phyloP scores from a whole-genome alignment of 2,797 vertebrate species.

The Silurus aristotelis region DNA sequence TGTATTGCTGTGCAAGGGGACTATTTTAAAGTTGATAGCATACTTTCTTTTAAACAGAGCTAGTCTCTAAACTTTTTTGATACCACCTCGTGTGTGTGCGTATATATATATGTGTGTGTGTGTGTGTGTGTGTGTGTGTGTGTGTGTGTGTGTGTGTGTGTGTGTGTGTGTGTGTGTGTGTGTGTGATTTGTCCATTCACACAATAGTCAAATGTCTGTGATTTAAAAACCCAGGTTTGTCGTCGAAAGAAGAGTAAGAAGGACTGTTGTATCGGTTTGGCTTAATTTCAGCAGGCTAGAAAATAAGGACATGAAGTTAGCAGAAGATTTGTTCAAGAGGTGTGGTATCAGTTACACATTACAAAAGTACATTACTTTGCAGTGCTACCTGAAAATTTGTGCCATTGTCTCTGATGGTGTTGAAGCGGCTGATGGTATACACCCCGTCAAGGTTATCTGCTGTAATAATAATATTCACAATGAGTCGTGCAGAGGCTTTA shows the following conservation, averaged over 20 bases:
- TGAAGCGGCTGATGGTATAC: constrained; percentile 6
- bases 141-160: neutral
- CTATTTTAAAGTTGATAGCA: too few species aligned
- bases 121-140: neutral
- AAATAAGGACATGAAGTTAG: constrained; percentile 21
- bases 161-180: neutral
- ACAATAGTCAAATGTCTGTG: constrained; percentile 75
- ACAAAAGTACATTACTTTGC: neutral
- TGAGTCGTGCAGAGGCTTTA: neutral
- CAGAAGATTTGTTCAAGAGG: neutral
- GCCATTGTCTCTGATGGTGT: constrained; percentile 31
- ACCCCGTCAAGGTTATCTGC: constrained; percentile 52
- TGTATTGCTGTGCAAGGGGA: too few species aligned
- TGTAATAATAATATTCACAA: constrained; percentile 23
- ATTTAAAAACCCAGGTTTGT: constrained; percentile 52
- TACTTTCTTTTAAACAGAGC: too few species aligned
- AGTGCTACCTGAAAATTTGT: constrained; percentile 54
- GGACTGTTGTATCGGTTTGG: neutral
- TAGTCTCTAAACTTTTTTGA: too few species aligned
- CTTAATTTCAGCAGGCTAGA: constrained; percentile 51
- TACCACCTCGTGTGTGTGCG: too few species aligned
- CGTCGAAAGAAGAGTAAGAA: neutral
- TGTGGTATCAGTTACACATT: neutral
- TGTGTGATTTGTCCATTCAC: constrained; percentile 44
- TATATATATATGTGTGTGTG: too few species aligned